These are phyloP conservation scores for Peribatodes rhomboidaria DNA, from an alignment of 2,888 invertebrate genomes.

Conservation along the genomic window DNA sequence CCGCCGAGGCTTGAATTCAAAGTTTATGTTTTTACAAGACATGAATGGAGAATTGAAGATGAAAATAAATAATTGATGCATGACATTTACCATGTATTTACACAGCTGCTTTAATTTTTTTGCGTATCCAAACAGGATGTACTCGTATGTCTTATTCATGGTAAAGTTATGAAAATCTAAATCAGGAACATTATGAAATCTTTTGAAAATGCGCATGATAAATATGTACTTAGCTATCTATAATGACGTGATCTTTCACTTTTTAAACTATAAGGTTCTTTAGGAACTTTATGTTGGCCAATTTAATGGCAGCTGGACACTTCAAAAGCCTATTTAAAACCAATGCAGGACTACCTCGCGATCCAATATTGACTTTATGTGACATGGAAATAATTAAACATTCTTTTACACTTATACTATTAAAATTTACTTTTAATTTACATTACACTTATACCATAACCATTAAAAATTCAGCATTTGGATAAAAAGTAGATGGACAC, in stretches of 20 bases:
- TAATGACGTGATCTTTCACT: not conserved
- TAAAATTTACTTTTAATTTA: too few species aligned
- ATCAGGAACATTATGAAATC: not conserved
- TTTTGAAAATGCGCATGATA: not conserved
- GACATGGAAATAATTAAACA: too few species aligned
- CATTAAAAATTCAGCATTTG: too few species aligned
- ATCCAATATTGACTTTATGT: too few species aligned
- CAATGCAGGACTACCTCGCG: too few species aligned
- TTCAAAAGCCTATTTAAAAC: too few species aligned
- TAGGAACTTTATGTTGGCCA: too few species aligned
- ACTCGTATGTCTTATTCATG: not conserved
- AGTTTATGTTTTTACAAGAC: slow-evolving; percentile 59
- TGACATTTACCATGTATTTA: slow-evolving; percentile 18
- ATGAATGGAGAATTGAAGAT: slow-evolving; percentile 60
- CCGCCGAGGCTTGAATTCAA: slow-evolving; percentile 71
- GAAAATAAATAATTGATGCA: slow-evolving; percentile 38
- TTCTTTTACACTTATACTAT: too few species aligned
- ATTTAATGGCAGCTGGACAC: too few species aligned
- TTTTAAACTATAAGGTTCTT: not conserved
- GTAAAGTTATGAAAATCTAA: slow-evolving; percentile 5
- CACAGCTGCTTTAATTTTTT: slow-evolving; percentile 22
- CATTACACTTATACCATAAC: too few species aligned
- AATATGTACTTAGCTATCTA: not conserved
- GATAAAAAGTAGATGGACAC: not conserved
- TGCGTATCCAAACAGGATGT: slow-evolving; percentile 10